A percentile compares a stretch with the other conserved stretches of the same genome.
phyloP scores from a whole-genome alignment of 2,888 invertebrate species.

The Pycnomerus fuliginosus region DNA sequence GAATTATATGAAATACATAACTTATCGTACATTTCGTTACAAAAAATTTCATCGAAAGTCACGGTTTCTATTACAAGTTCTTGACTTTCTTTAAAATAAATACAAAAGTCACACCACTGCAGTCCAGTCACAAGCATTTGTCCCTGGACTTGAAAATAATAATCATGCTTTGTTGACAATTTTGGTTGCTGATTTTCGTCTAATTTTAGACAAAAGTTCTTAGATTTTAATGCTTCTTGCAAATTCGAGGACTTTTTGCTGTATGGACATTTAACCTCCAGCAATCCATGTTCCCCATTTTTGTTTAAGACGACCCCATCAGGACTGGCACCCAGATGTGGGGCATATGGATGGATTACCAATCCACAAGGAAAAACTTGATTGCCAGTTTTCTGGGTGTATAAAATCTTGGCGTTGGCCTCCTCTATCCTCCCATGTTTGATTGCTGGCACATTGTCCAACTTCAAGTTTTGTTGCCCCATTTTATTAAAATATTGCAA shows the following conservation, averaged over 20 bases:
- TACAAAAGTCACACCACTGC: background rate
- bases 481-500: background rate
- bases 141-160: slow-evolving; percentile 4
- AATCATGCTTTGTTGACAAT: slow-evolving; percentile 4
- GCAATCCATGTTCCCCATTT: no score
- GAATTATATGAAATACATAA: no score
- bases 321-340: slow-evolving; percentile 5
- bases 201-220: no score
- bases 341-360: slow-evolving; percentile 2
- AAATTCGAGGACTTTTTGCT: no score
- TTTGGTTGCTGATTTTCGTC: no score
- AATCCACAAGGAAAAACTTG: background rate
- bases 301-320: no score
- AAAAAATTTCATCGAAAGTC: background rate
- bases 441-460: background rate
- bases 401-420: background rate
- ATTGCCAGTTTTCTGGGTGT: background rate
- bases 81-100: background rate
- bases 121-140: slow-evolving; percentile 3
- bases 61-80: background rate
- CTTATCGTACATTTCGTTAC: no score
- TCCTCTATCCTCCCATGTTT: background rate
- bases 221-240: no score
- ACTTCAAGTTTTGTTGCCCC: background rate
- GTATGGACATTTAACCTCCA: no score